These are phyloP conservation scores for Peromyscus maniculatus DNA, from an alignment of 2,113 vertebrate genomes.

Conservation along the genomic window DNA sequence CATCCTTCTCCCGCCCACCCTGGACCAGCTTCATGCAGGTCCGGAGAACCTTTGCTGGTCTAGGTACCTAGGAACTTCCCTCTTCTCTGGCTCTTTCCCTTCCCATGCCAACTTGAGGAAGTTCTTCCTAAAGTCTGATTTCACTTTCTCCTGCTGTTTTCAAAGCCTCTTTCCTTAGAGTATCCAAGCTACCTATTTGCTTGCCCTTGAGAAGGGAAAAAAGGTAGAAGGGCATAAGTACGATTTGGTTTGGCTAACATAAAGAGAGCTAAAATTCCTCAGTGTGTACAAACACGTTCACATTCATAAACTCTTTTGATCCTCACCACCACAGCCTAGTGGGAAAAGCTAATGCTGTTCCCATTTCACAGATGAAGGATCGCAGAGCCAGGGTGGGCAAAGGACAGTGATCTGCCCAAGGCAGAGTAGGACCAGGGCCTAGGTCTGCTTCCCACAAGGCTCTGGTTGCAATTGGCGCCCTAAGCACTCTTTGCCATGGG, in stretches of 20 bases:
- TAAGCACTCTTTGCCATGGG: neutral
- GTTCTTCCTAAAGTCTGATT: conserved; percentile 35
- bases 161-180: neutral
- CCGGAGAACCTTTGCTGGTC: neutral
- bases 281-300: neutral
- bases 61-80: neutral
- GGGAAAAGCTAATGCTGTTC: neutral
- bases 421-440: neutral
- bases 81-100: neutral
- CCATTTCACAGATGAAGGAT: conserved; percentile 56
- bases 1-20: neutral
- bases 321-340: neutral
- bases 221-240: neutral
- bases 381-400: neutral
- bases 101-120: neutral
- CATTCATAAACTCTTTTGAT: conserved; percentile 41
- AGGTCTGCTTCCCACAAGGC: neutral
- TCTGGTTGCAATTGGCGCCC: neutral
- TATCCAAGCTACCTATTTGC: neutral
- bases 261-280: neutral
- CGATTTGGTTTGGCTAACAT: conserved; percentile 1
- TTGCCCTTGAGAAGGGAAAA: conserved; percentile 38
- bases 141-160: neutral
- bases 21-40: neutral
- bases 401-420: conserved; percentile 6